These are phyloP conservation scores for Nephotettix cincticeps DNA, from an alignment of 1,140 invertebrate species.

Conservation along the genomic window DNA sequence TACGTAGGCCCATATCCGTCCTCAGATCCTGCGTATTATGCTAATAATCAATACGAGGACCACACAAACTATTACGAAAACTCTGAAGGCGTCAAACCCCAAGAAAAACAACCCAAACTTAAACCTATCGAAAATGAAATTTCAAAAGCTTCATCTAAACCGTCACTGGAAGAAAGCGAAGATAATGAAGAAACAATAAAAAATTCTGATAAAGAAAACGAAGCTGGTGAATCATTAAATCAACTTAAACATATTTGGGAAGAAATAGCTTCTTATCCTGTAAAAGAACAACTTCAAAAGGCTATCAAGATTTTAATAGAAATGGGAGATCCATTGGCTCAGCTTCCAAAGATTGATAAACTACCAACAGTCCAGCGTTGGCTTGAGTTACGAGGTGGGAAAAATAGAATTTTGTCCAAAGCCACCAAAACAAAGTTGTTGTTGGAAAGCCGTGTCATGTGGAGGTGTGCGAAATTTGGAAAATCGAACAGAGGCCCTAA, in stretches of 20 bases:
- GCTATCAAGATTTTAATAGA: not conserved
- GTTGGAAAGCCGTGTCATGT: not conserved
- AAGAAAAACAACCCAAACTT: too few relatives aligned
- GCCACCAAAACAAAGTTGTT: not conserved
- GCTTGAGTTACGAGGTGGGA: not conserved
- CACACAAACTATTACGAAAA: too few relatives aligned
- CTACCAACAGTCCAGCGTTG: not conserved
- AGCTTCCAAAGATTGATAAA: conserved; percentile 15
- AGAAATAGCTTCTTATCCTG: not conserved
- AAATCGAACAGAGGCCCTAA: not conserved
- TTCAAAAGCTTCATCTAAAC: too few relatives aligned
- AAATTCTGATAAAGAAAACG: too few relatives aligned
- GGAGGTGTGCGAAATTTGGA: not conserved
- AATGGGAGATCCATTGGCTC: conserved; percentile 13
- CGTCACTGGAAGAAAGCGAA: too few relatives aligned
- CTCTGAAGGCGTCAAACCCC: too few relatives aligned
- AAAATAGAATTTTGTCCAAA: not conserved
- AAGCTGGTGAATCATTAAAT: too few relatives aligned
- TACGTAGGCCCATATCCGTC: too few relatives aligned
- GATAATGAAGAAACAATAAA: too few relatives aligned
- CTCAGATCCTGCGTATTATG: too few relatives aligned
- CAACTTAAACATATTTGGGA: not conserved
- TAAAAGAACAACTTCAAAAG: not conserved
- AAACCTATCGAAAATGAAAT: too few relatives aligned
- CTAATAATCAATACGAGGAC: too few relatives aligned